Percentiles rank a stretch among this genome's conserved stretches.
Evolutionary conservation across 1,140 invertebrate species (phyloP).

Genomic region (Drosophila chauvacae): DNA sequence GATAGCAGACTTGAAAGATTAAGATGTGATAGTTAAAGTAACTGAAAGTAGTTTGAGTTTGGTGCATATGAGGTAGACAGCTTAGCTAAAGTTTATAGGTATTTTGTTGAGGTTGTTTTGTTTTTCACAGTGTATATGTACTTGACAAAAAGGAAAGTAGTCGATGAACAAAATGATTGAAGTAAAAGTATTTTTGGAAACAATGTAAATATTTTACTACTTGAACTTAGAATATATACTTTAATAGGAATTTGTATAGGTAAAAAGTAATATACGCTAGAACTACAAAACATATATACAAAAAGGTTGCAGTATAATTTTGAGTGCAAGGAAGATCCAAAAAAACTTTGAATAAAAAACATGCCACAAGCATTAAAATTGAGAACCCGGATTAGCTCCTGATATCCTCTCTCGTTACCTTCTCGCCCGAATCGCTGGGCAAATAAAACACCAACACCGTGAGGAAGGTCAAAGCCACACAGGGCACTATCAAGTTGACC

Average conservation of each 20-base stretch:
- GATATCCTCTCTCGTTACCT: conserved; percentile 86
- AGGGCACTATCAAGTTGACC: conserved; percentile 95
- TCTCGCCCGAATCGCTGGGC: conserved; percentile 97
- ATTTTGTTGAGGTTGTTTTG: conserved; percentile 20
- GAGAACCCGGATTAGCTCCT: background rate
- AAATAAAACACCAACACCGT: conserved; percentile 98
- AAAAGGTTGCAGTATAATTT: background rate
- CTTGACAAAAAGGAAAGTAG: conserved; percentile 18
- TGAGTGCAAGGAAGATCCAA: background rate
- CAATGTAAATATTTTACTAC: background rate
- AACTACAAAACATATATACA: conserved; percentile 13
- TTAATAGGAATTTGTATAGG: background rate
- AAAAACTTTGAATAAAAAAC: background rate
- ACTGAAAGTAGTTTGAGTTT: conserved; percentile 31
- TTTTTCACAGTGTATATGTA: conserved; percentile 40
- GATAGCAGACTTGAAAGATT: conserved; percentile 45
- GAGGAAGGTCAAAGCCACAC: conserved; percentile 95
- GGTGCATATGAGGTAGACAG: conserved; percentile 57
- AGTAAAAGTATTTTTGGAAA: background rate
- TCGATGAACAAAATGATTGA: background rate
- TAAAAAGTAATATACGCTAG: background rate
- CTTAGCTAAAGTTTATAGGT: conserved; percentile 19
- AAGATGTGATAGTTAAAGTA: conserved; percentile 47
- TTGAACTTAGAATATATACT: background rate
- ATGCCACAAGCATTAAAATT: conserved; percentile 28